Percentiles rank a stretch among this genome's conserved stretches.
phyloP scores from a whole-genome alignment of 2,797 vertebrate genomes.

The Anas bahamensis region DNA sequence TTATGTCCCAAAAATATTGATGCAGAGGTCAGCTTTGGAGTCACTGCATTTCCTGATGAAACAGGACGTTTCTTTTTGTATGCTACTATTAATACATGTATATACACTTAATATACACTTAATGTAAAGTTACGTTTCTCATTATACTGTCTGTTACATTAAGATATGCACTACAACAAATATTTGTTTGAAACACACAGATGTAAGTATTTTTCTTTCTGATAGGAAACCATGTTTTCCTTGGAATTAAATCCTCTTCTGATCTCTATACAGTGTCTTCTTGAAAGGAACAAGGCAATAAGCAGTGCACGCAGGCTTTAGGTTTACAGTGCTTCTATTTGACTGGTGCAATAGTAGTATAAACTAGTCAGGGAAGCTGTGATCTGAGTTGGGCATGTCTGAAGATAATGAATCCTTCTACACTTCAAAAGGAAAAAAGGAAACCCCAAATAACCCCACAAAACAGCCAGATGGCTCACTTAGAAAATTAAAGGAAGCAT shows the following conservation, averaged over 20 bases:
- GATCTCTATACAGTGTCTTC: rapidly evolving
- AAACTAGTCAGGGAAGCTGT: background rate
- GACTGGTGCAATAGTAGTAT: background rate
- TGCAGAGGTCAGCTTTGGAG: background rate
- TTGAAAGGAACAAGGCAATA: background rate
- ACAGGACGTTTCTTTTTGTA: background rate
- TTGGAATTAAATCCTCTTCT: background rate
- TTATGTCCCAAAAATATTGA: background rate
- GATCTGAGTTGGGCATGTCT: background rate
- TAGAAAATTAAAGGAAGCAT: background rate
- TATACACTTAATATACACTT: too few relatives aligned
- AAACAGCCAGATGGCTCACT: background rate
- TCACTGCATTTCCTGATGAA: background rate
- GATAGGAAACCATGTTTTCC: background rate
- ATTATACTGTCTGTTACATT: background rate
- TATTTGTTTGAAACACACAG: background rate
- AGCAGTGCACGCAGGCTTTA: background rate
- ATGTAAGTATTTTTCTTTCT: background rate
- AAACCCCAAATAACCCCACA: background rate
- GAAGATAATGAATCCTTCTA: background rate
- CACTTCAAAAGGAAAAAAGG: background rate
- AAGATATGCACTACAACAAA: background rate
- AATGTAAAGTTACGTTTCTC: background rate
- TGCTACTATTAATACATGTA: too few relatives aligned
- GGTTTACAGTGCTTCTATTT: background rate